Evolutionary conservation across 2,797 vertebrate species (phyloP).

Genomic region (Oophaga sylvatica): DNA sequence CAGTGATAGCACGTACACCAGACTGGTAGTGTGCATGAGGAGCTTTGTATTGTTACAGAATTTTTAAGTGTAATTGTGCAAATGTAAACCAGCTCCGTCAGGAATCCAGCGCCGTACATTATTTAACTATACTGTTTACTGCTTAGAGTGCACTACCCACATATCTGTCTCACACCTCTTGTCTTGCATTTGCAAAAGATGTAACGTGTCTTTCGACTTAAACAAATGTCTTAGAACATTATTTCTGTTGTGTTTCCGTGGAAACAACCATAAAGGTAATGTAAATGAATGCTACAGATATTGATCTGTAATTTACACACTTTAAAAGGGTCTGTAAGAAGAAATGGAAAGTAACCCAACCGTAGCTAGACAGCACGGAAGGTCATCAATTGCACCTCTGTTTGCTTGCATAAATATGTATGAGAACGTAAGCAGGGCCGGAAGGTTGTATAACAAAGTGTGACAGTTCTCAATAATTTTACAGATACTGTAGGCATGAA

Average conservation of each 20-base stretch:
- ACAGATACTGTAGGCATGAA: not conserved
- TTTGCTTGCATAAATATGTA: not conserved
- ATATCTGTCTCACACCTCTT: slow-evolving; percentile 35
- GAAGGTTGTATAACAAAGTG: not conserved
- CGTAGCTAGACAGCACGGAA: not conserved
- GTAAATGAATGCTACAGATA: slow-evolving; percentile 27
- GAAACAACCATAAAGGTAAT: slow-evolving; percentile 26
- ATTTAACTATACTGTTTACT: slow-evolving; percentile 41
- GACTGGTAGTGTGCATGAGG: slow-evolving; percentile 13
- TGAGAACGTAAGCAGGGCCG: not conserved
- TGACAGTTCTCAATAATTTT: not conserved
- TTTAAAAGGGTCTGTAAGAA: not conserved
- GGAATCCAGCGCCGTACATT: slow-evolving; percentile 34
- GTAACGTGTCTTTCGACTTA: slow-evolving; percentile 26
- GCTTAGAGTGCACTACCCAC: not conserved
- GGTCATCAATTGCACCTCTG: slow-evolving; percentile 17
- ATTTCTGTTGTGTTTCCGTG: slow-evolving; percentile 51
- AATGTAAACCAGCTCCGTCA: slow-evolving; percentile 52
- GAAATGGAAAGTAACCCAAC: not conserved
- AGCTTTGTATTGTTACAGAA: slow-evolving; percentile 54
- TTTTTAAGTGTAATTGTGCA: slow-evolving; percentile 52
- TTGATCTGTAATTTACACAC: slow-evolving; percentile 26
- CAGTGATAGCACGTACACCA: not conserved
- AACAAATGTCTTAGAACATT: slow-evolving; percentile 26
- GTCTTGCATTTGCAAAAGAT: slow-evolving; percentile 19